Evolutionary conservation across 2,113 vertebrate species (phyloP).

Genomic region (Acrocephalus arundinaceus): DNA sequence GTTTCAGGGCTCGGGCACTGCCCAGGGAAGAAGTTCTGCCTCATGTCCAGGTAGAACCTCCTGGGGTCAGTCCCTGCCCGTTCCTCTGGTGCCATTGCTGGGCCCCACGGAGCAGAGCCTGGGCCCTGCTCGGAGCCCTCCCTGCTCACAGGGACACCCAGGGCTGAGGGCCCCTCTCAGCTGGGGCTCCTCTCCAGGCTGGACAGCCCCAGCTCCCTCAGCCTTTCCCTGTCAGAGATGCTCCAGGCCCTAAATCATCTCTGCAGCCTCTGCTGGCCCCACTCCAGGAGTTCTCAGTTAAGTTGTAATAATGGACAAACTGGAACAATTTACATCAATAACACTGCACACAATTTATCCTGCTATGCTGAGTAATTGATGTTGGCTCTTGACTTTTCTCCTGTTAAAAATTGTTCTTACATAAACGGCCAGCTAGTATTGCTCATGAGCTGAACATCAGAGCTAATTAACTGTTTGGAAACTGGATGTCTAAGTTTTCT

Average conservation of each 20-base stretch:
- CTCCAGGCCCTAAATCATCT: no score
- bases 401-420: not conserved
- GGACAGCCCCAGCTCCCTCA: no score
- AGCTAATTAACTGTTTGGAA: not conserved
- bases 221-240: no score
- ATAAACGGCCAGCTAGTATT: not conserved
- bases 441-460: not conserved
- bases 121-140: not conserved
- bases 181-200: no score
- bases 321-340: not conserved
- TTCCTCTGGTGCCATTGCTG: not conserved
- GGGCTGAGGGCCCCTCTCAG: no score
- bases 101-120: not conserved
- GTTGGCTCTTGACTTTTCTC: not conserved
- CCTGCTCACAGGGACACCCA: no score
- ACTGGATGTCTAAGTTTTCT: not conserved
- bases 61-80: not conserved
- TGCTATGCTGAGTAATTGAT: not conserved
- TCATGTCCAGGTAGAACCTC: accelerated
- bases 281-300: not conserved
- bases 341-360: not conserved
- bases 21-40: not conserved
- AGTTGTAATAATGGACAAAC: not conserved
- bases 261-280: no score
- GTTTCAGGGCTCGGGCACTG: accelerated